Conservation (phyloP, 2,797 vertebrate species). For the Apogon hyalosoma region DNA sequence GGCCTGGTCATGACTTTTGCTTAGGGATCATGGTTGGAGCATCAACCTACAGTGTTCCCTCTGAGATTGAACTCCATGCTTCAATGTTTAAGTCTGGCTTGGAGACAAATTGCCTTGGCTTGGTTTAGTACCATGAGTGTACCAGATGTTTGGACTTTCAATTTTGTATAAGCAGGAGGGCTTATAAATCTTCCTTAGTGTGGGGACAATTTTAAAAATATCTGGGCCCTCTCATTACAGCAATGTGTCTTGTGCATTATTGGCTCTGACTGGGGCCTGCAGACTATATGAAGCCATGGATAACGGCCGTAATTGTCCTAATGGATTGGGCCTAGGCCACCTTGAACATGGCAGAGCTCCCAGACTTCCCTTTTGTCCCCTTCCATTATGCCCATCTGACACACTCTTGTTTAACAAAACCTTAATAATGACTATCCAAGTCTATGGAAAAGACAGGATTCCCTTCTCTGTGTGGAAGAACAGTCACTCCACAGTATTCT, state of each 20-base stretch:
- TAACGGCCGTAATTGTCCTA: conserved; percentile 40
- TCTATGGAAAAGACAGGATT: conserved; percentile 21
- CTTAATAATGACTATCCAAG: conserved; percentile 18
- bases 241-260: conserved; percentile 18
- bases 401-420: conserved; percentile 45
- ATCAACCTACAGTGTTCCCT: conserved; percentile 16
- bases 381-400: conserved; percentile 36
- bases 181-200: conserved; percentile 17
- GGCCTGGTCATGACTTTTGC: conserved; percentile 8
- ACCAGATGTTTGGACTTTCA: conserved; percentile 34
- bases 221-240: conserved; percentile 17
- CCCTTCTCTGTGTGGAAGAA: conserved; percentile 11
- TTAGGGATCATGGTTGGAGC: conserved; percentile 6
- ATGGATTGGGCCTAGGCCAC: conserved; percentile 41
- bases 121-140: conserved; percentile 38
- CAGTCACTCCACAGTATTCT: conserved; percentile 25
- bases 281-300: conserved; percentile 25
- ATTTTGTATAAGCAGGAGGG: conserved; percentile 12
- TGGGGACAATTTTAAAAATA: conserved; percentile 23
- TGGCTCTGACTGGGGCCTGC: conserved; percentile 30
- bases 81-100: conserved; percentile 18
- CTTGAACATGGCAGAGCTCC: conserved; percentile 59
- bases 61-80: conserved; percentile 39
- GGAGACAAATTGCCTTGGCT: conserved; percentile 45
- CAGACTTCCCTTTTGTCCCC: conserved; percentile 45